These are phyloP conservation scores for Rhinatrema bivittatum DNA, from an alignment of 2,797 vertebrate species.

Conservation along the genomic window DNA sequence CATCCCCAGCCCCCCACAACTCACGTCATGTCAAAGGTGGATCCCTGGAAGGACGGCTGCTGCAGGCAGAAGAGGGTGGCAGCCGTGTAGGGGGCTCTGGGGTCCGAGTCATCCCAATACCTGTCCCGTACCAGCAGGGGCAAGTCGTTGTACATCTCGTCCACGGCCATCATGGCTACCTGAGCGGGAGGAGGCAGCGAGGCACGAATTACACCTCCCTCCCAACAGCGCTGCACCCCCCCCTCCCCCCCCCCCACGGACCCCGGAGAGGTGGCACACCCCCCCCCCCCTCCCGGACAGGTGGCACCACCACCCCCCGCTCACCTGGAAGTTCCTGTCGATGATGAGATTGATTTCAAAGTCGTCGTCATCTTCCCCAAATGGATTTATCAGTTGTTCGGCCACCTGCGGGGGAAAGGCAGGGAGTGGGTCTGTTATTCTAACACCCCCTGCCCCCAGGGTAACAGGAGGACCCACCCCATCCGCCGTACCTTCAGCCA, in stretches of 20 bases:
- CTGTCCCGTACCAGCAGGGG: constrained; percentile 76
- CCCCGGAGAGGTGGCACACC: neutral
- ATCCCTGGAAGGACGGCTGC: constrained; percentile 83
- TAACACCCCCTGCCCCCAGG: too few species aligned
- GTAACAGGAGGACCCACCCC: too few species aligned
- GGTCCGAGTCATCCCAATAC: constrained; percentile 82
- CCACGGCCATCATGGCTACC: constrained; percentile 91
- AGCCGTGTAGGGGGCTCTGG: constrained; percentile 76
- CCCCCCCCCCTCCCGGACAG: too few species aligned
- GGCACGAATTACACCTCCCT: too few species aligned
- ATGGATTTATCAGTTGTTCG: constrained; percentile 87
- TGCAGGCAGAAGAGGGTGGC: constrained; percentile 73
- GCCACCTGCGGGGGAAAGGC: constrained; percentile 62
- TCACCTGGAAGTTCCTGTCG: constrained; percentile 87
- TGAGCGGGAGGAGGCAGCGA: constrained; percentile 20
- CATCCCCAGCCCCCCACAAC: too few species aligned
- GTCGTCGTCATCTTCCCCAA: constrained; percentile 88
- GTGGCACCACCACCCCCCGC: too few species aligned
- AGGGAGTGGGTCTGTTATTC: neutral
- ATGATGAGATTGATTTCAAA: constrained; percentile 90
- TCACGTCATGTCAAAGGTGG: constrained; percentile 85
- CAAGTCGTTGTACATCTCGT: constrained; percentile 83
- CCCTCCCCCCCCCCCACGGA: neutral
- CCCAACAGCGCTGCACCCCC: neutral
- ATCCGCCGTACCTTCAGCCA: constrained; percentile 78